Evolutionary conservation across 2,113 vertebrate genomes (phyloP), one percentile per base, ranked within the genome.

Genomic region (Electrona antarctica): DNA sequence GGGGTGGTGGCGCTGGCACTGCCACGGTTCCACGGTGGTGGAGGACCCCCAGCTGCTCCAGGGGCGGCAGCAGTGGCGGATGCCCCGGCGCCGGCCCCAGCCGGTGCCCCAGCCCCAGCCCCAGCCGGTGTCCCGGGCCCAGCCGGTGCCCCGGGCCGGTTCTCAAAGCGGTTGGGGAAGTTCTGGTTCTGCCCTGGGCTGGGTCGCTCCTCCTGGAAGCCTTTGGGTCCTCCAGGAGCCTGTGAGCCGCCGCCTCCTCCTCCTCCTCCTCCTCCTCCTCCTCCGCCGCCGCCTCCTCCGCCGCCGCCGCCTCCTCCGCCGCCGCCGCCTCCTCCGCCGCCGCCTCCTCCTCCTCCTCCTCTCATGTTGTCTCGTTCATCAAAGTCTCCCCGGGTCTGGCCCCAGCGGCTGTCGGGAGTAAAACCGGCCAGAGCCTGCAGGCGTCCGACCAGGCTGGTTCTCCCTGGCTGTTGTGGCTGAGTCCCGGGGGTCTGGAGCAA

Each of bases 321-420:
- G 56, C 93, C 94, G 1, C 33, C 33, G 1, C 33, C 33, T 41
- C 33, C 33, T 41, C 33, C 33, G n/a, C n/a, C n/a, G 41, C 92
- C n/a, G n/a, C n/a, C n/a, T 41, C 33, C 33, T 2, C 33, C 33
- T 41, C 33, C 33, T 41, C 33, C 88, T 57, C 93, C 94, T 65
- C 94, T 69, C 64, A 85, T 79, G 54, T 78, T 90, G 71, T 98
- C 96, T 62, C 98, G 92, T 78, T 99, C 98, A 80, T 99, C 98
- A 88, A 97, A 97, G 93, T 99, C 98, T 82, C 96, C 96, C 88
- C 96, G 93, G 15, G 86, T 77, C 64, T 95, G 96, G 60, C 94
- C 96, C 98, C 98, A 99, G 6, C 96, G 96, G 71, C 94, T 97
- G 73, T 99, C 97, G 21, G 94, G 93, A 73, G 95, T 95, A 83